Evolutionary conservation across 2,797 vertebrate genomes (phyloP).

Genomic region (Rhincodon typus): DNA sequence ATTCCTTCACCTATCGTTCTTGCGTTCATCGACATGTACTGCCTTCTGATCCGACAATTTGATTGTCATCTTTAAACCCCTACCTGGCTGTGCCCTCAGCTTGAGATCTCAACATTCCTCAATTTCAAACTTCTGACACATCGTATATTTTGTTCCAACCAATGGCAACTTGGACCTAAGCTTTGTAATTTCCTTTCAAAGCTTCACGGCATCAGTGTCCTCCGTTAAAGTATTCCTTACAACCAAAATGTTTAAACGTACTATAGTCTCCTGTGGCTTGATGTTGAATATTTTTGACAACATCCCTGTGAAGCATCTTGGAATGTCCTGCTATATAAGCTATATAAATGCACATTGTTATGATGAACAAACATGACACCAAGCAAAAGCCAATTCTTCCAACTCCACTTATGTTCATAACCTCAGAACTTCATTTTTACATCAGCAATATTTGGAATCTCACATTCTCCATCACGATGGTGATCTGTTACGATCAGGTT

Average conservation of each 20-base stretch:
- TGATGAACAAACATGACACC: neutral
- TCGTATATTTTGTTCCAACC: neutral
- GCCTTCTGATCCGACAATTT: neutral
- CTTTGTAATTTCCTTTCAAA: neutral
- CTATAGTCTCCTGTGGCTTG: neutral
- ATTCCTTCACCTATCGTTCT: neutral
- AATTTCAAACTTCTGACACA: neutral
- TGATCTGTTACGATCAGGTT: neutral
- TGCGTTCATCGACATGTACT: neutral
- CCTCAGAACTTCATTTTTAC: neutral
- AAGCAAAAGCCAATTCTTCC: neutral
- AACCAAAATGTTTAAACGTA: neutral
- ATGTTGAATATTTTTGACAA: neutral
- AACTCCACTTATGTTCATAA: neutral
- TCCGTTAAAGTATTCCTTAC: neutral
- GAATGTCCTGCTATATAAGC: neutral
- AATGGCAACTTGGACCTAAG: neutral
- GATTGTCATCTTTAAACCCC: neutral
- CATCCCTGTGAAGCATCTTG: neutral
- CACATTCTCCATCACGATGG: neutral
- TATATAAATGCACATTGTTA: no score
- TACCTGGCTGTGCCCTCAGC: neutral
- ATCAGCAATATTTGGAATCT: neutral
- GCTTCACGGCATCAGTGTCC: neutral
- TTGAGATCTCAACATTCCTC: neutral